Evolutionary conservation across 2,797 vertebrate species (phyloP).

Genomic region (Austrolebias charrua): DNA sequence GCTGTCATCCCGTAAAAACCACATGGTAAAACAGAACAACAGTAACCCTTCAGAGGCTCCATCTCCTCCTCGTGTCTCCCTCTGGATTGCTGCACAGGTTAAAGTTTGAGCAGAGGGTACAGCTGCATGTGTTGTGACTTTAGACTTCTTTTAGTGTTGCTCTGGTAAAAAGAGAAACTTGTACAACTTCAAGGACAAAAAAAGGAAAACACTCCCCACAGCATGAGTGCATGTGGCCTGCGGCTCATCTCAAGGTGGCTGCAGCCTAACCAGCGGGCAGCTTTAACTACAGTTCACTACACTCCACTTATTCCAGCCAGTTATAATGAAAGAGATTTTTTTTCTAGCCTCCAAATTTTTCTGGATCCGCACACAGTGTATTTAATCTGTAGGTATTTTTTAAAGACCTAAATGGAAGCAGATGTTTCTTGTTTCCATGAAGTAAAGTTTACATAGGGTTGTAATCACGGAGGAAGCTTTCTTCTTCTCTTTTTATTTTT

Average conservation of each 20-base stretch:
- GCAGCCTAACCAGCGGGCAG: constrained; percentile 45
- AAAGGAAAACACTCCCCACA: constrained; percentile 13
- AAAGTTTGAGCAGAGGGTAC: constrained; percentile 32
- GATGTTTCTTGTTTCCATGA: constrained; percentile 69
- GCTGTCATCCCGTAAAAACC: constrained; percentile 47
- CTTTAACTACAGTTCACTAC: constrained; percentile 46
- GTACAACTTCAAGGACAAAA: constrained; percentile 17
- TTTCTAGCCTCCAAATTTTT: constrained; percentile 65
- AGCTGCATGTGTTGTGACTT: constrained; percentile 20
- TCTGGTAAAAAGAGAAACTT: constrained; percentile 33
- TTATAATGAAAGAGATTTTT: constrained; percentile 66
- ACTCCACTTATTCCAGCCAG: constrained; percentile 52
- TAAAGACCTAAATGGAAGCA: constrained; percentile 83
- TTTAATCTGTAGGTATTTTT: constrained; percentile 78
- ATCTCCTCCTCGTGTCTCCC: constrained; percentile 41
- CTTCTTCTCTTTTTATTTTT: constrained; percentile 14
- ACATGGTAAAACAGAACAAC: constrained; percentile 62
- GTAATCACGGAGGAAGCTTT: constrained; percentile 74
- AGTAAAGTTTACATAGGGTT: constrained; percentile 76
- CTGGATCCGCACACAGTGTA: constrained; percentile 45
- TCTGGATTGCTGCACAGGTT: constrained; percentile 33
- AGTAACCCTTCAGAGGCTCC: constrained; percentile 50
- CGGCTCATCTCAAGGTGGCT: constrained; percentile 39
- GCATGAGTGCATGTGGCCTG: constrained; percentile 40
- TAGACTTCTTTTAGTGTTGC: constrained; percentile 27